These are phyloP conservation scores for Pocillopora verrucosa DNA, from an alignment of 64 coral and sea anemone genomes.

Conservation along the genomic window DNA sequence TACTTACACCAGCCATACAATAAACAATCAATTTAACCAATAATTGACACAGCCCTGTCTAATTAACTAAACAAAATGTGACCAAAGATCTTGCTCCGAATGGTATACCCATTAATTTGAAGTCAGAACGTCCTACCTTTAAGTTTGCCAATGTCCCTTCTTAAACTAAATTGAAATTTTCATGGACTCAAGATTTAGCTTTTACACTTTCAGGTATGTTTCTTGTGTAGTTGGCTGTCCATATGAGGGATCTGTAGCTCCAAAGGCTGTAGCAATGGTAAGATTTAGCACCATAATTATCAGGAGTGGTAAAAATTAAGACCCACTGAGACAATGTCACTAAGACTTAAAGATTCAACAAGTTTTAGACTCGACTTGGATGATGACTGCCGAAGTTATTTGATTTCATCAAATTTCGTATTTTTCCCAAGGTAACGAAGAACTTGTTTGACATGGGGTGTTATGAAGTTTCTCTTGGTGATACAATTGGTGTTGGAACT, in stretches of 20 bases:
- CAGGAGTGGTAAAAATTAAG: neutral
- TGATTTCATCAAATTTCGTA: neutral
- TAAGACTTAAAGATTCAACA: neutral
- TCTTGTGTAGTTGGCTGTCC: conserved; percentile 97
- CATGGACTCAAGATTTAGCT: neutral
- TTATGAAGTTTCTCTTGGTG: conserved; percentile 95
- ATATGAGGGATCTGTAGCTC: conserved; percentile 84
- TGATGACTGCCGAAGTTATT: neutral
- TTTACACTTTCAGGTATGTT: conserved; percentile 67
- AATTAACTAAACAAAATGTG: too few species aligned
- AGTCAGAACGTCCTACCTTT: too few species aligned
- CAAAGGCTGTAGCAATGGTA: conserved; percentile 83
- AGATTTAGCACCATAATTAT: neutral
- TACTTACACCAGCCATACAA: too few species aligned
- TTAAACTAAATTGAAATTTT: too few species aligned
- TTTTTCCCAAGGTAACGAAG: conserved; percentile 52
- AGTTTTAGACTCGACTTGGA: too few species aligned
- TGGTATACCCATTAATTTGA: too few species aligned
- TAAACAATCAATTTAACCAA: too few species aligned
- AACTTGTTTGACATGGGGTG: conserved; percentile 94
- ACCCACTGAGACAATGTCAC: neutral
- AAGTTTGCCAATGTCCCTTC: too few species aligned
- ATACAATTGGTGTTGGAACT: conserved; percentile 96
- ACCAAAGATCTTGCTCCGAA: too few species aligned
- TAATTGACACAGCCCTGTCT: too few species aligned